Percentiles rank a stretch among this genome's conserved stretches.
Evolutionary conservation across 2,888 invertebrate genomes (phyloP).

Genomic region (Microctonus brassicae): DNA sequence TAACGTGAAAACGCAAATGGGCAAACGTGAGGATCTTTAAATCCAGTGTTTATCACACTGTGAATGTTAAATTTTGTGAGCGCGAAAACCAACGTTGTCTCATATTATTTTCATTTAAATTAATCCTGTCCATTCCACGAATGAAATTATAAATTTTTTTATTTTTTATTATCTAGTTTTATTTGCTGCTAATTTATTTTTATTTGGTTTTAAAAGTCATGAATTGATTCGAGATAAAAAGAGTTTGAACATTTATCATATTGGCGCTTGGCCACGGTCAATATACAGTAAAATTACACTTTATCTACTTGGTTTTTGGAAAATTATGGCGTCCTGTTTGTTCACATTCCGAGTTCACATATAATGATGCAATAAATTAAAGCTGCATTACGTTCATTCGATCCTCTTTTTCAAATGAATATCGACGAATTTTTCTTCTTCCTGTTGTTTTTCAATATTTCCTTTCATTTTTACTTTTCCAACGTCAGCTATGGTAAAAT

Average conservation of each 20-base stretch:
- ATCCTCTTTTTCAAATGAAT: not conserved
- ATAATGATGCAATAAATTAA: conserved; percentile 49
- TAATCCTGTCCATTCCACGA: not conserved
- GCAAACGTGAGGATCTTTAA: conserved; percentile 2
- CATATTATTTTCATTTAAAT: not conserved
- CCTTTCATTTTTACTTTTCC: not conserved
- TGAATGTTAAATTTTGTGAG: conserved; percentile 6
- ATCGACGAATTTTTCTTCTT: not conserved
- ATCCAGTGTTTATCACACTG: conserved; percentile 5
- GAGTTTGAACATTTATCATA: conserved; percentile 26
- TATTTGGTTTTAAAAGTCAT: not conserved
- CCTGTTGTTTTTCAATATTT: not conserved
- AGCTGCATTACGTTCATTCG: conserved; percentile 44
- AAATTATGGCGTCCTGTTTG: not conserved
- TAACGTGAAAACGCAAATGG: conserved; percentile 27
- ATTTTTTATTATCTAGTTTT: not conserved
- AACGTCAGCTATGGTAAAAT: not conserved
- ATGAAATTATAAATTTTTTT: not conserved
- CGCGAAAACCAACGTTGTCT: not conserved
- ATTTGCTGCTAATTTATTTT: not conserved
- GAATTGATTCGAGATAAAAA: conserved; percentile 27
- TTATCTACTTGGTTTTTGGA: conserved; percentile 5
- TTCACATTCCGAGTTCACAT: conserved; percentile 15
- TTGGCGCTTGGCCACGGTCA: conserved; percentile 11
- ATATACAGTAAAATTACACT: not conserved